phyloP scores from a whole-genome alignment of 2,797 vertebrate genomes.

The Buphagus erythrorhynchus region DNA sequence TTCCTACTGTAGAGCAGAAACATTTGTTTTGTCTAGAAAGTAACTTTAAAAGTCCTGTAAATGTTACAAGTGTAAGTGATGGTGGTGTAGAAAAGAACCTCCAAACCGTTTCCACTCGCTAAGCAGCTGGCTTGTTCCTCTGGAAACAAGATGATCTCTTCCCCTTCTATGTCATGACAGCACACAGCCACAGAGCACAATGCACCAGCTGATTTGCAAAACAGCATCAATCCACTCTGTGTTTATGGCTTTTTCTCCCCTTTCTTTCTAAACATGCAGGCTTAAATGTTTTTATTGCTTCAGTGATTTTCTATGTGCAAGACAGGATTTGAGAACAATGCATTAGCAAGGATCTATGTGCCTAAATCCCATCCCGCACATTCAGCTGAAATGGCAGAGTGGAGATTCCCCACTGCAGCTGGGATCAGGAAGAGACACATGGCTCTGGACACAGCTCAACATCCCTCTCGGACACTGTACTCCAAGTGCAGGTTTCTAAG shows the following conservation, averaged over 20 bases:
- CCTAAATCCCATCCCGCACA: neutral
- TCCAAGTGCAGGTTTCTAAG: neutral
- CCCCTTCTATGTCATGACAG: neutral
- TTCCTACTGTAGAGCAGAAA: neutral
- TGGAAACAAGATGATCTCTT: conserved; percentile 30
- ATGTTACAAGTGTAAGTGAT: neutral
- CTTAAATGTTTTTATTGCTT: conserved; percentile 62
- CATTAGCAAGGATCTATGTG: conserved; percentile 3
- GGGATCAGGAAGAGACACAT: neutral
- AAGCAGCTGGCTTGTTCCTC: conserved; percentile 49
- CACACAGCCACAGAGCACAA: conserved; percentile 7
- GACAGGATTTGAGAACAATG: conserved; percentile 50
- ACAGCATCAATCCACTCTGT: neutral
- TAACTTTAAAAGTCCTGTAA: neutral
- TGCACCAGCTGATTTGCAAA: conserved; percentile 43
- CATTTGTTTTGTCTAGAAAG: neutral
- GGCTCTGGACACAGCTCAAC: neutral
- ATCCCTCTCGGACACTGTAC: neutral
- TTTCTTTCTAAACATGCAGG: neutral
- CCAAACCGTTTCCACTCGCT: neutral
- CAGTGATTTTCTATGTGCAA: conserved; percentile 49
- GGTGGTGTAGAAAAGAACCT: neutral
- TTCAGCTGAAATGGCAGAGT: neutral
- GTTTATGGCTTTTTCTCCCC: neutral
- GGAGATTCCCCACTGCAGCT: neutral